phyloP scores from a whole-genome alignment of 2,888 invertebrate species.

The Oscheius sp. region DNA sequence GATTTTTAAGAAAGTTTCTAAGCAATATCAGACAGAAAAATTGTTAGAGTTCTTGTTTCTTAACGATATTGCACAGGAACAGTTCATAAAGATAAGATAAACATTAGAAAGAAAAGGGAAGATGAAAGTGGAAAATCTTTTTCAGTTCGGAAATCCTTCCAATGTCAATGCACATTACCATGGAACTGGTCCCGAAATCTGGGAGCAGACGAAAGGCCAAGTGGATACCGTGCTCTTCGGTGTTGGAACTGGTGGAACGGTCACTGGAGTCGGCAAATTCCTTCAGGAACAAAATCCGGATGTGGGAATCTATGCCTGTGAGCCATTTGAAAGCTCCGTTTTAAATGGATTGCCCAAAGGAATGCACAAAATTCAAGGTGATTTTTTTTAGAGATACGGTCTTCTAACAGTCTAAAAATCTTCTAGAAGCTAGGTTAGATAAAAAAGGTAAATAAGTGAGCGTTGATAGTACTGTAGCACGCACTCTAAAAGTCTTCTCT shows the following conservation, averaged over 20 bases:
- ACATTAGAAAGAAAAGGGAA: no score
- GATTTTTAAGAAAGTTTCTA: slow-evolving; percentile 2
- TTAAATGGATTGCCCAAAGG: slow-evolving; percentile 44
- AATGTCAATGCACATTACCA: slow-evolving; percentile 64
- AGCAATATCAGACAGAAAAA: no score
- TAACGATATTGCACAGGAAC: no score
- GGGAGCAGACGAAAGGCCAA: slow-evolving; percentile 65
- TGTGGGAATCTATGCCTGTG: slow-evolving; percentile 45
- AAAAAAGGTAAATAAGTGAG: no score
- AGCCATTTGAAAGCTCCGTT: slow-evolving; percentile 54
- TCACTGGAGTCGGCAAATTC: slow-evolving; percentile 49
- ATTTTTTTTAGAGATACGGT: no score
- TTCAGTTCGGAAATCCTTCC: slow-evolving; percentile 62
- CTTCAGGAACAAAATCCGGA: slow-evolving; percentile 45
- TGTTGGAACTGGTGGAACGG: slow-evolving; percentile 63
- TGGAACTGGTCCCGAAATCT: slow-evolving; percentile 69
- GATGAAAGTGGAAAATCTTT: no score
- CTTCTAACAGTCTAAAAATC: no score
- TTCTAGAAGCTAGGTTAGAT: no score
- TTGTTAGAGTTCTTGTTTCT: no score
- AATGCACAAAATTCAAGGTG: slow-evolving; percentile 54
- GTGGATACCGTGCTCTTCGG: slow-evolving; percentile 66
- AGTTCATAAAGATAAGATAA: no score
- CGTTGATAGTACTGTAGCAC: no score
- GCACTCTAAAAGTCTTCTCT: no score